Percentiles rank a stretch among this genome's conserved stretches.
phyloP scores from a whole-genome alignment of 2,888 invertebrate genomes.

The Sussaba pulchella region DNA sequence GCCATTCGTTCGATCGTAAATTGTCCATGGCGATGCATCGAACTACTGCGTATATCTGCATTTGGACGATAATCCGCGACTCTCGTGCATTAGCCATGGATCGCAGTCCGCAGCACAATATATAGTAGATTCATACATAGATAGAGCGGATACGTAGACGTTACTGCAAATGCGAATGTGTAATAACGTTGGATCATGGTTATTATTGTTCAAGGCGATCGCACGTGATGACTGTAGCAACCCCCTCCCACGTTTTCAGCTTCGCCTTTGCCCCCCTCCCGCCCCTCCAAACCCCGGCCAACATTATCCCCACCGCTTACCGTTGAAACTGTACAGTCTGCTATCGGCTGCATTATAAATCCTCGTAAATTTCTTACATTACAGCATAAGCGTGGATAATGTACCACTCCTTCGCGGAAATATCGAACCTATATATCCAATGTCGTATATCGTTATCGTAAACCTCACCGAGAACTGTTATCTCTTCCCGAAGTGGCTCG shows the following conservation, averaged over 20 bases:
- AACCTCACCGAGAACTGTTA: conserved; percentile 33
- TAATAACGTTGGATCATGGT: conserved; percentile 68
- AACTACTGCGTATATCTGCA: conserved; percentile 10
- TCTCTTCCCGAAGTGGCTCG: conserved; percentile 4
- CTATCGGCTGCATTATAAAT: conserved; percentile 39
- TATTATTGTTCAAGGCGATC: conserved; percentile 71
- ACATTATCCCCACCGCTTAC: background rate
- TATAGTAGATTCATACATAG: conserved; percentile 18
- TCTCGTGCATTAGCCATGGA: conserved; percentile 26
- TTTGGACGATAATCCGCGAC: conserved; percentile 49
- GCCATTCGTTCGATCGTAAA: background rate
- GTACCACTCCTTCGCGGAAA: conserved; percentile 58
- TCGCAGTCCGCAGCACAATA: background rate
- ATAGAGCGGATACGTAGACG: conserved; percentile 55
- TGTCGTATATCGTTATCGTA: conserved; percentile 50
- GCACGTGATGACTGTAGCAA: conserved; percentile 61
- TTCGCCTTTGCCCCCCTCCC: background rate
- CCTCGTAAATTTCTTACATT: conserved; percentile 47
- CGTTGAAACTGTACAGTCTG: conserved; percentile 27
- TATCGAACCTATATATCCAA: conserved; percentile 48
- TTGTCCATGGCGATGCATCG: conserved; percentile 30
- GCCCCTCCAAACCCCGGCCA: background rate
- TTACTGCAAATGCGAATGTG: conserved; percentile 63
- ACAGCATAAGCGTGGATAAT: conserved; percentile 27
- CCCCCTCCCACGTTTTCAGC: background rate